Percentiles rank a stretch among this genome's conserved stretches.
phyloP scores from a whole-genome alignment of 1,140 invertebrate genomes.

The Drosophila sucinea region DNA sequence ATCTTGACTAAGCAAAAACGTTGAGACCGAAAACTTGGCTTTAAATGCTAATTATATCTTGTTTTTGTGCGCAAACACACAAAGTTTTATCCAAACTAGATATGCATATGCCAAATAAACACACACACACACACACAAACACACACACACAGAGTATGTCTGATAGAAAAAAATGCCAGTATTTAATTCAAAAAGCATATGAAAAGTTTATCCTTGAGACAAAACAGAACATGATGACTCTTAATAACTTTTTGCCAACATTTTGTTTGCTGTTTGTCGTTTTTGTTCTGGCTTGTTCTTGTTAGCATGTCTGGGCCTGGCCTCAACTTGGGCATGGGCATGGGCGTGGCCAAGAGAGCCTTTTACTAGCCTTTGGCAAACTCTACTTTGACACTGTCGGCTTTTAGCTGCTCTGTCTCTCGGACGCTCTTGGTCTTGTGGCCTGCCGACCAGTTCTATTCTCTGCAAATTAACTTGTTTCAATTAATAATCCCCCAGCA shows the following conservation, averaged over 20 bases:
- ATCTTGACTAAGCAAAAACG: constrained; percentile 29
- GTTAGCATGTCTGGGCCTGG: constrained; percentile 41
- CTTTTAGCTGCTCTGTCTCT: constrained; percentile 11
- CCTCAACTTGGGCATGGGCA: background rate
- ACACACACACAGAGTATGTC: constrained; percentile 13
- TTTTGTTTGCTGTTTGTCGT: constrained; percentile 73
- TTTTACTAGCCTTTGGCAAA: constrained; percentile 54
- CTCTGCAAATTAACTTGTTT: constrained; percentile 82
- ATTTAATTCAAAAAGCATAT: constrained; percentile 76
- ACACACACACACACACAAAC: constrained; percentile 46
- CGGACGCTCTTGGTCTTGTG: background rate
- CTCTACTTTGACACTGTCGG: constrained; percentile 63
- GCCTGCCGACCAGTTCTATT: constrained; percentile 51
- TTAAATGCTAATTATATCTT: constrained; percentile 79
- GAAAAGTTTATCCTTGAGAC: constrained; percentile 74
- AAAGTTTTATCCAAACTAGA: constrained; percentile 53
- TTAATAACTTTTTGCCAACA: constrained; percentile 77
- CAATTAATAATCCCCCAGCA: constrained; percentile 83
- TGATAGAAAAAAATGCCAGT: constrained; percentile 50
- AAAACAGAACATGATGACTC: constrained; percentile 67
- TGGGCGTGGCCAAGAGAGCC: background rate
- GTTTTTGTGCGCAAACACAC: constrained; percentile 55
- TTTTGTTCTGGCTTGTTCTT: constrained; percentile 67
- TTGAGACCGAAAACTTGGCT: constrained; percentile 40
- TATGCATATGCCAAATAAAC: constrained; percentile 71